Evolutionary conservation across 2,797 vertebrate genomes (phyloP), one percentile per base, ranked within the genome.

Genomic region (Vultur gryphus): DNA sequence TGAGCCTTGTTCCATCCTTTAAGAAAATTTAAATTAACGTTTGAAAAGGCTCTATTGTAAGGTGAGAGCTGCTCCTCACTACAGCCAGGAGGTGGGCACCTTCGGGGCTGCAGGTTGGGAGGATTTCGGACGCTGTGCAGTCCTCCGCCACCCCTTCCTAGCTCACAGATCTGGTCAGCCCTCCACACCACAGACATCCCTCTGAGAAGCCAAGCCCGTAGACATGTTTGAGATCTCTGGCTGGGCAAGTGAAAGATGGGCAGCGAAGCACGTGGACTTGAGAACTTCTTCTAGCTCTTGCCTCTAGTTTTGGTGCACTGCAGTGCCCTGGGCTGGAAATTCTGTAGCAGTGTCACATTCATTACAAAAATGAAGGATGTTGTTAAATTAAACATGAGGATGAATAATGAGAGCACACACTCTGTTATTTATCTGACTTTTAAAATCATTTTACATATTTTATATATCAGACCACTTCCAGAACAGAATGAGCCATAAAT

Each of bases 361-460:
- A 67, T 80, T 91, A 93, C 65, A 58, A 91, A 95, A 95, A 85
- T 71, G 94, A 94, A 83, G 26, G 54, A 72, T 91, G 65, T 69
- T 84, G 59, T 90, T 96, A 85, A 97, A 95, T 94, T 92, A 91
- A 94, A 70, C 39, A 89, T 89, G 81, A 95, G 61, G 54, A 81
- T 92, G 81, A 91, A 87, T 87, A 90, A 95, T 48, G 67, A 91
- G 82, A 94, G 79, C 35, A 65, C 51, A 75, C 35, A 46, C 14
- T n/a, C 75, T n/a, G 81, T 87, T 93, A 95, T 96, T 96, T 93
- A 93, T 93, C 78, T 92, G 81, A 61, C 67, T 95, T 96, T 94
- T 96, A 8, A 81, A 95, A 88, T 89, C 17, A 84, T 94, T 92
- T 91, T 90, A 70, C 58, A 49, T 91, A 93, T 96, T 96, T 95